These are phyloP conservation scores for Crypturellus tataupa DNA, from an alignment of 2,797 vertebrate species.

Conservation along the genomic window DNA sequence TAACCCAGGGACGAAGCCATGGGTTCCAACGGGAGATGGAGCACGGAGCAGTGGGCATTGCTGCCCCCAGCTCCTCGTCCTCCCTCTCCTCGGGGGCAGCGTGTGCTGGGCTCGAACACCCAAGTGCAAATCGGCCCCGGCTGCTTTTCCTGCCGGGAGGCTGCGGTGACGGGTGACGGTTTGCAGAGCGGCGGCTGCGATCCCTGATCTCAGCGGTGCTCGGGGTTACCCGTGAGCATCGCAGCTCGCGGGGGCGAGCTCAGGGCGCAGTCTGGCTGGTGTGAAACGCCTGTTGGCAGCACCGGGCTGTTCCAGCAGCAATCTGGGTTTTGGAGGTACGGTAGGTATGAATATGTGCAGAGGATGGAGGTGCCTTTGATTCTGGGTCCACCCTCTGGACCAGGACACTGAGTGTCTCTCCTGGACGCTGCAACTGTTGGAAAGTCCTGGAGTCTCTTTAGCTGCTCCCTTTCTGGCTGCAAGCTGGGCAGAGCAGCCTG, in stretches of 20 bases:
- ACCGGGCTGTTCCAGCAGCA: not conserved
- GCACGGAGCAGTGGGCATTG: not conserved
- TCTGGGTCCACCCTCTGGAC: not conserved
- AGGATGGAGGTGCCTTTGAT: not conserved
- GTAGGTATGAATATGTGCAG: not conserved
- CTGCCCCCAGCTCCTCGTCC: not conserved
- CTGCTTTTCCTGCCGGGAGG: not conserved
- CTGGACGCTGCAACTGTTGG: not conserved
- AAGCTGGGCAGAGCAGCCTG: not conserved
- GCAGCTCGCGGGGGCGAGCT: too few relatives aligned
- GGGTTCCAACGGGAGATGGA: too few relatives aligned
- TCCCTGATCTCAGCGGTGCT: too few relatives aligned
- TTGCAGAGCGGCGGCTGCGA: not conserved
- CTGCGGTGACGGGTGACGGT: too few relatives aligned
- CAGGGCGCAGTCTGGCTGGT: not conserved
- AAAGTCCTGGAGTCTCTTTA: not conserved
- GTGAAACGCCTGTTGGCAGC: not conserved
- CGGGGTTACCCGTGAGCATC: not conserved
- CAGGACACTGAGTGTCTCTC: not conserved
- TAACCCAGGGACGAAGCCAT: not conserved
- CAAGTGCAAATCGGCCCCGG: not conserved
- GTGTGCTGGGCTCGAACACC: not conserved
- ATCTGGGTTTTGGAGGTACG: not conserved
- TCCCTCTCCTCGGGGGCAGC: not conserved
- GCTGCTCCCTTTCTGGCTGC: not conserved